Conservation (phyloP, 2,113 vertebrate species). For the Amblyopsis rosae region DNA sequence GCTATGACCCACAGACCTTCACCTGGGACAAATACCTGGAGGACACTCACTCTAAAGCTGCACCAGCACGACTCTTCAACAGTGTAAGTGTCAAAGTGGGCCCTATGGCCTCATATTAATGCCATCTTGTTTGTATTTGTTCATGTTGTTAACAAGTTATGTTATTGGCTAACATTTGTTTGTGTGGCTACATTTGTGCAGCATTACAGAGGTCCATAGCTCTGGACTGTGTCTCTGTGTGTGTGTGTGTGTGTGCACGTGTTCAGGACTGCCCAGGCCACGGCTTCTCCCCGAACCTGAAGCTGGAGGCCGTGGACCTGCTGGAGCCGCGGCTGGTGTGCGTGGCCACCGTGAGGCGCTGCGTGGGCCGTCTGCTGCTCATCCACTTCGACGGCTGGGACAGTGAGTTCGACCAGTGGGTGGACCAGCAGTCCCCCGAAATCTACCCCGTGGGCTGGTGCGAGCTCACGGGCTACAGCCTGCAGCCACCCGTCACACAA, state of each 20-base stretch:
- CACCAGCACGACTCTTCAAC: constrained; percentile 86
- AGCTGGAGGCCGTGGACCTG: constrained; percentile 95
- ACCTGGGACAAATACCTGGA: constrained; percentile 86
- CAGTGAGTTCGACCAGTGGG: constrained; percentile 95
- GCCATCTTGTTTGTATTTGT: no score
- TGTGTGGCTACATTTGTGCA: no score
- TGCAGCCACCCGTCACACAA: constrained; percentile 87
- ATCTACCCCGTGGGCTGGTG: constrained; percentile 97
- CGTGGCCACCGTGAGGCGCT: constrained; percentile 88
- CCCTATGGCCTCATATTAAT: background rate
- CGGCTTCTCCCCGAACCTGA: constrained; percentile 86
- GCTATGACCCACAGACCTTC: constrained; percentile 80
- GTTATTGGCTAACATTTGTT: no score
- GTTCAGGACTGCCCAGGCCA: constrained; percentile 89
- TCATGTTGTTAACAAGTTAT: no score
- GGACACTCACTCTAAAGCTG: constrained; percentile 79
- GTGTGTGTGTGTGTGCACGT: background rate
- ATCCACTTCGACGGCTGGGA: constrained; percentile 98
- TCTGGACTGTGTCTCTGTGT: background rate
- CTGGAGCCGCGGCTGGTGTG: constrained; percentile 97
- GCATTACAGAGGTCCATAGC: no score
- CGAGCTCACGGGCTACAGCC: constrained; percentile 89
- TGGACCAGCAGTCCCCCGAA: constrained; percentile 93
- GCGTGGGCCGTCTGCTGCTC: constrained; percentile 87
- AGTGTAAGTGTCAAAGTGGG: constrained; percentile 77